A percentile compares a stretch with the other conserved stretches of the same genome.
Conservation (phyloP, 2,888 invertebrate genomes). For the Caenorhabditis macrosperma region DNA sequence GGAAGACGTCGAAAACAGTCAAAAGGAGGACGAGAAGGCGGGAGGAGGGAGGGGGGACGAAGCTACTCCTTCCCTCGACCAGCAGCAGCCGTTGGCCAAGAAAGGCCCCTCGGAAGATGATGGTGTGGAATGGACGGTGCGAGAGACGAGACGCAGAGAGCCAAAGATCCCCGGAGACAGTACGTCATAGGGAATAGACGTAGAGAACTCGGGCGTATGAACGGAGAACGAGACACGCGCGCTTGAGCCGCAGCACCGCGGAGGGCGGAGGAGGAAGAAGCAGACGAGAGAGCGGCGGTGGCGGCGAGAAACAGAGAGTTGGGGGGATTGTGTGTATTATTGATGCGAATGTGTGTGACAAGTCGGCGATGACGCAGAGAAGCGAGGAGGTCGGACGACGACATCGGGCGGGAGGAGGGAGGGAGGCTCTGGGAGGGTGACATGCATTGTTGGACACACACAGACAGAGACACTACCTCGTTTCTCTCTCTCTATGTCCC, state of each 20-base stretch:
- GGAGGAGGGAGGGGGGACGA: slow-evolving; percentile 19
- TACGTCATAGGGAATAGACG: slow-evolving; percentile 25
- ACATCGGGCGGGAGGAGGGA: slow-evolving; percentile 1
- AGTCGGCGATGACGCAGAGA: slow-evolving; percentile 15
- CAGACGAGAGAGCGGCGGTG: not conserved
- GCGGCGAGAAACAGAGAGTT: not conserved
- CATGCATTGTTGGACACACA: slow-evolving; percentile 56
- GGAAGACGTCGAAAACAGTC: slow-evolving; percentile 18
- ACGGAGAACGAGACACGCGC: slow-evolving; percentile 27
- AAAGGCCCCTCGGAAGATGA: slow-evolving; percentile 53
- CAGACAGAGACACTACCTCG: slow-evolving; percentile 21
- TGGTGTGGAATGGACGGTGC: slow-evolving; percentile 48
- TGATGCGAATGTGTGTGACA: not conserved
- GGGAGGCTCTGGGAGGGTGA: too few species aligned
- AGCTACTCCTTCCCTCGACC: slow-evolving; percentile 19
- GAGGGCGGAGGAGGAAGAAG: slow-evolving; percentile 36
- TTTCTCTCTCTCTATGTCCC: slow-evolving; percentile 7
- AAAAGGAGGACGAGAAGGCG: slow-evolving; percentile 21
- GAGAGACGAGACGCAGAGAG: slow-evolving; percentile 37
- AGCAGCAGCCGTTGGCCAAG: slow-evolving; percentile 50
- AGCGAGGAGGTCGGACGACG: slow-evolving; percentile 20
- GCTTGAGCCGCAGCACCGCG: too few species aligned
- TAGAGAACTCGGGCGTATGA: slow-evolving; percentile 33
- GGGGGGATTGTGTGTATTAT: not conserved
- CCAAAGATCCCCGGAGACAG: slow-evolving; percentile 33